These are phyloP conservation scores for Columba livia DNA, from an alignment of 2,113 vertebrate genomes.

Conservation along the genomic window DNA sequence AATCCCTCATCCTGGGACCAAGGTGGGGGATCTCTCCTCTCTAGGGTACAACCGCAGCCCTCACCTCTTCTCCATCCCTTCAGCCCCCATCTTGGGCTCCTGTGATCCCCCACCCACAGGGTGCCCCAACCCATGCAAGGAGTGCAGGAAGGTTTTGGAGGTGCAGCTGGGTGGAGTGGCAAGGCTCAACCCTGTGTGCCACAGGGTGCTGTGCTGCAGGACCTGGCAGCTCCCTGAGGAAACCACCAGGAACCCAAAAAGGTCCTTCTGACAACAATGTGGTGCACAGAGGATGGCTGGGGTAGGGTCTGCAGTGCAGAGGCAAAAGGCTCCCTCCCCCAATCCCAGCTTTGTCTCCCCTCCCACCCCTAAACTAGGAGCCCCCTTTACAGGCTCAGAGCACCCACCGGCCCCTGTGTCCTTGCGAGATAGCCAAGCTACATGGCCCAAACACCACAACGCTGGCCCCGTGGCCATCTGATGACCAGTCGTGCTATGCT, in stretches of 20 bases:
- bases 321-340: fast-evolving
- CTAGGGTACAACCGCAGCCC: neutral
- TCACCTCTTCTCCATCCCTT: neutral
- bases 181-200: neutral
- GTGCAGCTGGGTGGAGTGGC: neutral
- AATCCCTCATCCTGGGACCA: neutral
- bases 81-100: neutral
- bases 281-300: neutral
- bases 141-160: neutral
- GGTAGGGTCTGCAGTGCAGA: neutral
- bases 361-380: neutral
- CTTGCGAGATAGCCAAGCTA: neutral
- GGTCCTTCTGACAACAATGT: neutral
- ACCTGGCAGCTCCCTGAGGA: neutral
- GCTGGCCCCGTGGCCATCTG: fast-evolving
- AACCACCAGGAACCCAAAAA: neutral
- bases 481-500: neutral
- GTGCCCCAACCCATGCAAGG: neutral
- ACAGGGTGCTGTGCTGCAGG: neutral
- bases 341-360: neutral
- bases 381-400: neutral
- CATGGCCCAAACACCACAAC: fast-evolving
- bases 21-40: neutral
- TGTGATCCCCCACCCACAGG: neutral
- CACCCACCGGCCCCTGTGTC: neutral